Conservation (phyloP, 2,888 invertebrate genomes). For the Physocephala rufipes region DNA sequence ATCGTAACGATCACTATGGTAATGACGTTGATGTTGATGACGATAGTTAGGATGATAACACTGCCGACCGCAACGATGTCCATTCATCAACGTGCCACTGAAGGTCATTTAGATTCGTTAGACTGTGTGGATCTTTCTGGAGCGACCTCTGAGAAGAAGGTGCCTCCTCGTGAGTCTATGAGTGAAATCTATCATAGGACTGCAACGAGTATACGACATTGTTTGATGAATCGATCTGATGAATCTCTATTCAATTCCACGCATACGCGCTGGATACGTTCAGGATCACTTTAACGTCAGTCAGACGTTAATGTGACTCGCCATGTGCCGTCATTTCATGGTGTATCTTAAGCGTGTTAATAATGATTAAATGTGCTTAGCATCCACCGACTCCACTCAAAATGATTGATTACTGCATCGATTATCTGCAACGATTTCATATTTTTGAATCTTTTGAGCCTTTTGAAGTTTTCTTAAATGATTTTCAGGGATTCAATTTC, state of each 20-base stretch:
- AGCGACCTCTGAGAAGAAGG: background rate
- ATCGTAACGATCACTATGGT: background rate
- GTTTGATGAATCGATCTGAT: constrained; percentile 18
- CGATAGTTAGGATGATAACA: background rate
- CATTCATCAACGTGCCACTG: constrained; percentile 35
- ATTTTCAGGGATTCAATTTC: background rate
- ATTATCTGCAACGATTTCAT: constrained; percentile 37
- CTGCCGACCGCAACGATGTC: background rate
- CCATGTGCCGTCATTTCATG: constrained; percentile 36
- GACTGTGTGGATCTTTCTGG: background rate
- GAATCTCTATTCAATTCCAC: constrained; percentile 35
- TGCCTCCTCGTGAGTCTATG: too few relatives aligned
- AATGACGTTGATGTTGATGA: too few relatives aligned
- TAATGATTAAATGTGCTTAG: constrained; percentile 44
- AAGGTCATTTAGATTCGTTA: constrained; percentile 17
- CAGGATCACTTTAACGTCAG: background rate
- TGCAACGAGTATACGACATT: background rate
- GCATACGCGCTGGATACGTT: constrained; percentile 3
- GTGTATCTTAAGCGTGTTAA: constrained; percentile 42
- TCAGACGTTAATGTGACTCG: constrained; percentile 26
- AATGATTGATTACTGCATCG: constrained; percentile 48
- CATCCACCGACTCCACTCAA: constrained; percentile 34
- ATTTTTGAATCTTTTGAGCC: background rate
- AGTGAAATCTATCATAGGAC: too few relatives aligned
- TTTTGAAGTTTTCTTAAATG: constrained; percentile 8